Conservation (phyloP, 2,888 invertebrate genomes). For the Antheraea yamamai region DNA sequence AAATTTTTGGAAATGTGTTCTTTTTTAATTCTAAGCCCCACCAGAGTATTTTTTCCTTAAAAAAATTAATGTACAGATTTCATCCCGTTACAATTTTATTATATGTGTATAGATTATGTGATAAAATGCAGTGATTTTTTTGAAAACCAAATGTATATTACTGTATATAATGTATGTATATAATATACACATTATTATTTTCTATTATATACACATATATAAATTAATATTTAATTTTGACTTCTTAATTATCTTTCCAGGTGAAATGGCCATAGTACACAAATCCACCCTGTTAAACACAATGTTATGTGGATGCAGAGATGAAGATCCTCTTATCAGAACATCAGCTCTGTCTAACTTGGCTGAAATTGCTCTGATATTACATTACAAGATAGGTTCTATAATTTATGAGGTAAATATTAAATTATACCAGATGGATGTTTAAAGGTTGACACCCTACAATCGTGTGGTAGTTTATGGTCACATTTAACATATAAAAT, state of each 20-base stretch:
- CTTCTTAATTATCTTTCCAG: conserved; percentile 64
- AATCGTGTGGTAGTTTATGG: too few species aligned
- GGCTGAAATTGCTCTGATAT: conserved; percentile 88
- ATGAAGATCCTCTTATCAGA: conserved; percentile 87
- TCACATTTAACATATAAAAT: too few species aligned
- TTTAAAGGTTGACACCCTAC: too few species aligned
- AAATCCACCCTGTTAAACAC: conserved; percentile 87
- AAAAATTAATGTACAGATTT: too few species aligned
- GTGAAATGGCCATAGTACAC: conserved; percentile 87
- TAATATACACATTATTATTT: too few species aligned
- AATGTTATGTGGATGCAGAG: conserved; percentile 86
- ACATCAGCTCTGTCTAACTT: conserved; percentile 92
- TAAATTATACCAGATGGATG: neutral
- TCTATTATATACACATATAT: neutral
- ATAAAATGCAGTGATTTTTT: neutral
- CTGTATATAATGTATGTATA: too few species aligned
- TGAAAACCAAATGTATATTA: neutral
- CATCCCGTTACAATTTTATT: too few species aligned
- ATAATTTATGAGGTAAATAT: conserved; percentile 86
- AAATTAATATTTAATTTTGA: conserved; percentile 1
- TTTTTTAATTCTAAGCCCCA: too few species aligned
- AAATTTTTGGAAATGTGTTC: too few species aligned
- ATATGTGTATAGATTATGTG: neutral
- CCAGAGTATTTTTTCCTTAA: too few species aligned
- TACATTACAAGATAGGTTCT: conserved; percentile 88